Base-by-base conservation (phyloP, 2,888 invertebrate species). In the Lomographa bimaculata region DNA sequence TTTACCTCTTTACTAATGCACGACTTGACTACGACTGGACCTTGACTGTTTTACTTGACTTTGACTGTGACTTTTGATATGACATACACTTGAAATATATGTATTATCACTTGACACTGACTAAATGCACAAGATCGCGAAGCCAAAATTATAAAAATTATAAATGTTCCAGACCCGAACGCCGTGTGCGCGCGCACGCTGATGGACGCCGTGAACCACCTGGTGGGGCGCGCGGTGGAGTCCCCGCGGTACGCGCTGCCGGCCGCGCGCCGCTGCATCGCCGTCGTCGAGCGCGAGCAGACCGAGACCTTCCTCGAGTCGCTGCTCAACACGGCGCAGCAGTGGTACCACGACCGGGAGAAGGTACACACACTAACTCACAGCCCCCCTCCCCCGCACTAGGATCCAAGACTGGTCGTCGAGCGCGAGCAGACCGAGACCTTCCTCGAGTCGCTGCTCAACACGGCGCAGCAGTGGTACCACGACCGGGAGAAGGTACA, bases 391-490 rank as follows among this genome's bases (percentile, higher is more conserved):
- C n/a, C n/a, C n/a, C n/a, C n/a, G n/a, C n/a, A n/a, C n/a, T n/a
- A n/a, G n/a, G n/a, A n/a, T n/a, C n/a, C n/a, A n/a, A n/a, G n/a
- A n/a, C 43, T n/a, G n/a, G 96, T 97, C 29, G 96, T 96, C 56
- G 96, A 96, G 90, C 94, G 94, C 76, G 97, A 97, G 84, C 92
- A 92, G 63, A 94, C 94, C 54, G 95, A 96, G 84, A 97, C 96
- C 21, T 97, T 97, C 81, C 90, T 97, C 61, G 97, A 97, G 85
- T 95, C 96, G 18, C 89, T 97, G 54, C 90, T 97, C 54, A 97
- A 97, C 79, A 96, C 94, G 20, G 96, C 96, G 78, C 95, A 96
- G 76, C 96, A 96, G 79, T 95, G 94, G 94, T 97, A 95, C 83
- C 96, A 96, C 76, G 96, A 97, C 81, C 47, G 78, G 10, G 77